A percentile compares a stretch with the other conserved stretches of the same genome.
Evolutionary conservation across 2,113 vertebrate species (phyloP).

Genomic region (Gadus chalcogrammus): DNA sequence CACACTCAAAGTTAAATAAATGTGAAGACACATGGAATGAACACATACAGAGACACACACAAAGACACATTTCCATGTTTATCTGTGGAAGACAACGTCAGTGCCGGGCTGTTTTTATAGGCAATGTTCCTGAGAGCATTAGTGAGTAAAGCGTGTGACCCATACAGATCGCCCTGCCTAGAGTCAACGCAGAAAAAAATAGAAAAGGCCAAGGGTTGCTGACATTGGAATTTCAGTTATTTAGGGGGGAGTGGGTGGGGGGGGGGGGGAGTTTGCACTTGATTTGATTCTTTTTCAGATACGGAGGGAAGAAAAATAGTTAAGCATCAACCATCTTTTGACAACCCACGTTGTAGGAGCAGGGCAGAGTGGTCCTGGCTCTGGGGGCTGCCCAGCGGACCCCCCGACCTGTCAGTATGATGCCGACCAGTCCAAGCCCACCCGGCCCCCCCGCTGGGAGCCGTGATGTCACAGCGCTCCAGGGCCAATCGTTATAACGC

Average conservation of each 20-base stretch:
- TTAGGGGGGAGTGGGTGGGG: slow-evolving; percentile 23
- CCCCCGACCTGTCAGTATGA: too few relatives aligned
- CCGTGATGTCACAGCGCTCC: too few relatives aligned
- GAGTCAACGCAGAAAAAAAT: slow-evolving; percentile 32
- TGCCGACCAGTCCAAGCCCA: slow-evolving; percentile 16
- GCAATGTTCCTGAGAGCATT: slow-evolving; percentile 43
- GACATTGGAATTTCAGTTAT: slow-evolving; percentile 67
- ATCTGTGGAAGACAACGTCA: slow-evolving; percentile 12
- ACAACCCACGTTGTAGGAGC: background rate
- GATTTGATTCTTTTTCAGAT: slow-evolving; percentile 42
- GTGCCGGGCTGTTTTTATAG: slow-evolving; percentile 47
- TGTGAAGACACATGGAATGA: too few relatives aligned
- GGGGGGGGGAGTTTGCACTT: slow-evolving; percentile 34
- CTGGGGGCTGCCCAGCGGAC: background rate
- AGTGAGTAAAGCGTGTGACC: slow-evolving; percentile 55
- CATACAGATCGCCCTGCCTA: slow-evolving; percentile 51
- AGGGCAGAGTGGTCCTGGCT: background rate
- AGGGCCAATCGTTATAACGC: background rate
- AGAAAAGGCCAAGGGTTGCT: slow-evolving; percentile 42
- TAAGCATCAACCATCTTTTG: too few relatives aligned
- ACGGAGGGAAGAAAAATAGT: slow-evolving; percentile 3
- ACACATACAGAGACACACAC: background rate
- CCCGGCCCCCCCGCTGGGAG: slow-evolving; percentile 15
- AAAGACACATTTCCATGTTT: slow-evolving; percentile 1
- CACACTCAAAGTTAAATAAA: too few relatives aligned